Evolutionary conservation across 1,140 invertebrate genomes (phyloP).

Genomic region (Pararge aegeria): DNA sequence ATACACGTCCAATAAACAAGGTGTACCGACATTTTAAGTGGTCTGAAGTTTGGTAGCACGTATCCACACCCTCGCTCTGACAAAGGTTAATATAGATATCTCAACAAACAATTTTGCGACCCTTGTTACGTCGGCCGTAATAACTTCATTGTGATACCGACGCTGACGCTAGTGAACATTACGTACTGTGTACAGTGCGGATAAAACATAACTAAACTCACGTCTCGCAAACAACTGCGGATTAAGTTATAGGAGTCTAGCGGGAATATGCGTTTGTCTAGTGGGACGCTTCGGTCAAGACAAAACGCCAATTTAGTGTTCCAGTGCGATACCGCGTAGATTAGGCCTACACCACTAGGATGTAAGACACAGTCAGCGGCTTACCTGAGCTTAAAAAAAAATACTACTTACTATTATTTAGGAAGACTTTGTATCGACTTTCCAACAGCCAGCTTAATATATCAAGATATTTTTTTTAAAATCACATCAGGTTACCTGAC

Average conservation of each 20-base stretch:
- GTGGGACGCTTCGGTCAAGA: too few species aligned
- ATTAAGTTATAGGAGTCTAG: slow-evolving; percentile 15
- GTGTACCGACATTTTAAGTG: slow-evolving; percentile 10
- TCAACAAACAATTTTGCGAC: slow-evolving; percentile 38
- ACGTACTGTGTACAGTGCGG: slow-evolving; percentile 26
- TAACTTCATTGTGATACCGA: slow-evolving; percentile 39
- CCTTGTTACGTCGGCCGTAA: slow-evolving; percentile 40
- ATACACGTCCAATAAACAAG: not conserved
- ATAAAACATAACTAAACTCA: slow-evolving; percentile 33
- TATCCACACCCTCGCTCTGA: slow-evolving; percentile 15
- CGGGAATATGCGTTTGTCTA: not conserved
- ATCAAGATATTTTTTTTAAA: too few species aligned
- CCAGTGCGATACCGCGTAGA: too few species aligned
- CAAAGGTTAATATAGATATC: slow-evolving; percentile 39
- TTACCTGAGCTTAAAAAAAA: too few species aligned
- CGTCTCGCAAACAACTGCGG: slow-evolving; percentile 12
- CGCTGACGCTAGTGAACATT: slow-evolving; percentile 33
- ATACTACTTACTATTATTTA: too few species aligned
- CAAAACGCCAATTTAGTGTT: too few species aligned
- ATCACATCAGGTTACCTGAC: too few species aligned
- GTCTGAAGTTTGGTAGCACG: slow-evolving; percentile 23
- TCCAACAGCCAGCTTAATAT: too few species aligned
- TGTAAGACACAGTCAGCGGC: too few species aligned
- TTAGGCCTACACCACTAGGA: too few species aligned
- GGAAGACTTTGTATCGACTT: too few species aligned